These are phyloP conservation scores for Petrocephalus sullivani DNA, from an alignment of 2,797 vertebrate genomes.

Conservation along the genomic window DNA sequence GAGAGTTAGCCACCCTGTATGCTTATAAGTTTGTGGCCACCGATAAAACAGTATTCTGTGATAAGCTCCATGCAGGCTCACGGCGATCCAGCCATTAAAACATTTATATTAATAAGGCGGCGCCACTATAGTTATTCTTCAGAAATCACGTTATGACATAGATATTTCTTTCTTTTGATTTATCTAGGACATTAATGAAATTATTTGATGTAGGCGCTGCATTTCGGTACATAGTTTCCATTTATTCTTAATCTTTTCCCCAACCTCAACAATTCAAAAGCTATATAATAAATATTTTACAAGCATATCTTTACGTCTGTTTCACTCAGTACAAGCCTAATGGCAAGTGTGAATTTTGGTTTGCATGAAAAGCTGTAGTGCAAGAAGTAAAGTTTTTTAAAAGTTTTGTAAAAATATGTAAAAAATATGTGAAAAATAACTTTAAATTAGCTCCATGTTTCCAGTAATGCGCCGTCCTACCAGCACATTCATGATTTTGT, in stretches of 20 bases:
- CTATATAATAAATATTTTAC: background rate
- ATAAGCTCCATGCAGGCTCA: background rate
- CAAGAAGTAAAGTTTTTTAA: background rate
- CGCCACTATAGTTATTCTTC: background rate
- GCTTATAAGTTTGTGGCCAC: background rate
- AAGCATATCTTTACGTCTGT: background rate
- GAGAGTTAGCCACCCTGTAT: background rate
- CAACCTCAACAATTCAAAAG: background rate
- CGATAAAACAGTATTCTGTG: background rate
- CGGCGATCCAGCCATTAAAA: background rate
- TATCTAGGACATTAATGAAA: background rate
- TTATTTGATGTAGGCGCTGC: background rate
- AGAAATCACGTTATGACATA: background rate
- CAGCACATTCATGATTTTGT: background rate
- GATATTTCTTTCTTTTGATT: background rate
- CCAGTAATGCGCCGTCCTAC: background rate
- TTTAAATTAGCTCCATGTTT: background rate
- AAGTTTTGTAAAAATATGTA: background rate
- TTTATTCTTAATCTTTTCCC: background rate
- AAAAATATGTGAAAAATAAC: background rate
- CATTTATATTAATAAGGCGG: background rate
- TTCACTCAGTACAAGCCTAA: background rate
- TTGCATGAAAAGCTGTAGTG: background rate
- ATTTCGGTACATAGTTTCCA: background rate
- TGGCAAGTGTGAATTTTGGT: background rate